Percentiles rank a stretch among this genome's conserved stretches.
These are phyloP conservation scores for Noctua comes DNA, from an alignment of 2,888 invertebrate genomes.

Conservation along the genomic window DNA sequence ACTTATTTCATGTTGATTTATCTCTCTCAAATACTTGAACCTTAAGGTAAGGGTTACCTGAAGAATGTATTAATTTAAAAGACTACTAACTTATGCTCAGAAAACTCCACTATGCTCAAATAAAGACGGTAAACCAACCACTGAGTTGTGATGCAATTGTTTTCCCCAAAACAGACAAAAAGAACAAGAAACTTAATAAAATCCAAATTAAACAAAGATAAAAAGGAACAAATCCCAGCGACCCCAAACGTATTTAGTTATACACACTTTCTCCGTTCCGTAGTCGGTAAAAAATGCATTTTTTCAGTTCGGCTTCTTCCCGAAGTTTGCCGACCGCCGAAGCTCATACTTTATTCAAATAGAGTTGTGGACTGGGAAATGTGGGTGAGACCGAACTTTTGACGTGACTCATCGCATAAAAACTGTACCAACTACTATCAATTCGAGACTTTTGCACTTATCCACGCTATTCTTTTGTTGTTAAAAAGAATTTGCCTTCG, in stretches of 20 bases:
- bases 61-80: neutral
- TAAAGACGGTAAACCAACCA: neutral
- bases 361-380: conserved; percentile 69
- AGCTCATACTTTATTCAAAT: conserved; percentile 76
- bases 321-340: conserved; percentile 61
- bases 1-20: neutral
- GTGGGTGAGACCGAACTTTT: conserved; percentile 69
- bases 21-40: neutral
- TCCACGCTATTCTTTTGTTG: conserved; percentile 63
- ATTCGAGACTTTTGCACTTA: conserved; percentile 67
- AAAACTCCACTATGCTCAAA: neutral
- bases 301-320: conserved; percentile 67
- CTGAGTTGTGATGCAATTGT: conserved; percentile 1
- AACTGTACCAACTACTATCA: conserved; percentile 68
- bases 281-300: conserved; percentile 65
- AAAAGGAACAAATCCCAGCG: conserved; percentile 38
- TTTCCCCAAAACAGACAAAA: conserved; percentile 10
- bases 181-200: conserved; percentile 25
- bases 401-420: conserved; percentile 68
- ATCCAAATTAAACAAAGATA: conserved; percentile 46
- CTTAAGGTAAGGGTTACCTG: neutral
- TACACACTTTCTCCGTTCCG: conserved; percentile 58
- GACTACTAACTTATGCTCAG: neutral
- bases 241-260: conserved; percentile 63
- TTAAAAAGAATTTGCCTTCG: conserved; percentile 46